Evolutionary conservation across 2,113 vertebrate species (phyloP), one percentile per base, ranked within the genome.

Genomic region (Rhinolophus ferrumequinum): DNA sequence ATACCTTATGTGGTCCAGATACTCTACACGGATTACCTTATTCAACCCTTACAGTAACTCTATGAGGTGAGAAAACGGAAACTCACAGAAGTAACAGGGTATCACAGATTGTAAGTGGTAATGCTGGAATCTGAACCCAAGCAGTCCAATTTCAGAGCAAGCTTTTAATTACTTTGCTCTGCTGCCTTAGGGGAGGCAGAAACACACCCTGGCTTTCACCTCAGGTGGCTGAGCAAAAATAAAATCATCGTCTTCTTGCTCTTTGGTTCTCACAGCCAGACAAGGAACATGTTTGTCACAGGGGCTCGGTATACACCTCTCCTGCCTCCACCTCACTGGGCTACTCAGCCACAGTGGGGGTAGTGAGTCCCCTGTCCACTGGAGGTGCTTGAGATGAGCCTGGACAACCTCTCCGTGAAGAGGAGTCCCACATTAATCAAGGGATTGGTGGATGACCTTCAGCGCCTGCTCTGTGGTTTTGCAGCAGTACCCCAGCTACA

Each of bases 21-120:
- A 1, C 35, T 5, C 11, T 24, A 0, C 24, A 1, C 0, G 2
- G 69, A 0, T 41, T 3, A 5, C 14, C 52, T 67, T 6, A 2
- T 0, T 19, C 66, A 44, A 1, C 44, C 77, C 67, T 69, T 18
- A 13, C 26, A 30, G 35, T 38, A 62, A 7, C 50, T 47, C 73
- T 9, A 0, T 14, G 13, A 76, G 47, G 16, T 3, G 12, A 75
- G 81, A 33, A 88, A 70, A 58, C 1, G 3, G 47, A 44, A 62
- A 38, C 15, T 77, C 90, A 2, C 22, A 18, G 54, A 60, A 56
- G 41, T 15, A 26, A 15, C 64, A 18, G n/a, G 2, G 11, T 9
- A 21, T 67, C 30, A 10, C 28, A 1, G 5, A 38, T 22, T 24
- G 2, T 85, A 30, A 35, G 56, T 22, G 44, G 14, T 26, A 5